Evolutionary conservation across 2,113 vertebrate species (phyloP), one percentile per base, ranked within the genome.

Genomic region (Myrmophylax atrothorax): DNA sequence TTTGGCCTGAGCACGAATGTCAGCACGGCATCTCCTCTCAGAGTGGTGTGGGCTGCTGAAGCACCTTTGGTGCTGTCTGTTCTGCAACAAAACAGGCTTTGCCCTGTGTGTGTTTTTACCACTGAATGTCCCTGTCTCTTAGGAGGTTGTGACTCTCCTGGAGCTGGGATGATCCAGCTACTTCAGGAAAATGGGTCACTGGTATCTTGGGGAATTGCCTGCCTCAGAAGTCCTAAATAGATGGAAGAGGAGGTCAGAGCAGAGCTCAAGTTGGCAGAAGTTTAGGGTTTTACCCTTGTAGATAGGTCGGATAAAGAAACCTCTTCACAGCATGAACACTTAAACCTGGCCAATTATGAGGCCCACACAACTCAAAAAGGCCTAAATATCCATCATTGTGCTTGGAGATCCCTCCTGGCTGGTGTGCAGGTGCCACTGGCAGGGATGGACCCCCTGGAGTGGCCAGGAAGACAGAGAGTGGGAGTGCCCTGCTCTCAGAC

Each of bases 391-490:
- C 40, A 6, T n/a, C 40, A 6, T 16, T 6, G 31, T 12, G 18
- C 40, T 22, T 25, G 28, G 69, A 69, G 77, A 6, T 44, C 4
- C 38, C 55, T 69, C 53, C 59, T 52, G 6, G n/a, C 63, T 60
- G 29, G 18, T 29, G 24, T 60, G 68, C 78, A 33, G 44, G 42
- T 4, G 2, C 35, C 9, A 9, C 20, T 40, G 47, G 60, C 20
- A 10, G 0, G 0, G 28, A 5, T 33, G 46, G 53, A 74, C 29
- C 14, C 35, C 10, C 23, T 0, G 0, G 74, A 26, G n/a, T 3
- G 22, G 17, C 1, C 9, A 20, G 58, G 29, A 38, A 7, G 31
- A 6, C 20, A 93, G 78, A 52, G 11, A 42, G 64, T 68, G 53
- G 88, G 93, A 63, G 63, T 18, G 1, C 6, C 18, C 93, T 82